Conservation (phyloP, 2,113 vertebrate genomes). For the Delphinus delphis region DNA sequence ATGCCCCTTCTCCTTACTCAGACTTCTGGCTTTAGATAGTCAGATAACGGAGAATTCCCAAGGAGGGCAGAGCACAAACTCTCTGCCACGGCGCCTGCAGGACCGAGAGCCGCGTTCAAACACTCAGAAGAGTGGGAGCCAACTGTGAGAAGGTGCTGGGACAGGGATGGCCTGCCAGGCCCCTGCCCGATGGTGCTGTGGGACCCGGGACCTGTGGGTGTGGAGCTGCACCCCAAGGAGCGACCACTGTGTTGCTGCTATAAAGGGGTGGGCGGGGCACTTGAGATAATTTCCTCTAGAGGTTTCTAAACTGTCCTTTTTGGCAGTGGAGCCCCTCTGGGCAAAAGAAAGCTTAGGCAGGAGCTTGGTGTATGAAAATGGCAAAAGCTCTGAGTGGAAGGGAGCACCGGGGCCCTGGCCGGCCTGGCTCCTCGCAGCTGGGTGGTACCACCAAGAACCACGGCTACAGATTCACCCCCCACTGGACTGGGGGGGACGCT, state of each 20-base stretch:
- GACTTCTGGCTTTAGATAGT: background rate
- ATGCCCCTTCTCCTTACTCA: background rate
- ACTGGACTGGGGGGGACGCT: too few species aligned
- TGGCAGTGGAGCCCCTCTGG: background rate
- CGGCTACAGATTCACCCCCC: accelerated
- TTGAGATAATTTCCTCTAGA: background rate
- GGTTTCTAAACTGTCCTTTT: background rate
- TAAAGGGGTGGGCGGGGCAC: background rate
- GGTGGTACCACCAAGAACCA: background rate
- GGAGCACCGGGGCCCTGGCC: background rate
- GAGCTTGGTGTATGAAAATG: background rate
- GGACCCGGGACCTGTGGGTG: background rate
- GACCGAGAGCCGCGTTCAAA: background rate
- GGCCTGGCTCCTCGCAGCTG: background rate
- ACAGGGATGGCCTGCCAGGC: background rate
- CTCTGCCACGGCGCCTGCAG: background rate
- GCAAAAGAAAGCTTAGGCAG: background rate
- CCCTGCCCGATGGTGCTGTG: background rate
- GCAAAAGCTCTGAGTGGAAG: background rate
- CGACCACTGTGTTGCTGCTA: accelerated
- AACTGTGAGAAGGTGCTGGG: background rate
- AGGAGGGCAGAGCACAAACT: background rate
- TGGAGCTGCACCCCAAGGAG: background rate
- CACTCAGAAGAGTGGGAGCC: background rate
- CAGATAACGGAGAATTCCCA: background rate